Percentiles rank a stretch among this genome's conserved stretches.
These are phyloP conservation scores for Orthonevra nobilis DNA, from an alignment of 2,888 invertebrate genomes.

Conservation along the genomic window DNA sequence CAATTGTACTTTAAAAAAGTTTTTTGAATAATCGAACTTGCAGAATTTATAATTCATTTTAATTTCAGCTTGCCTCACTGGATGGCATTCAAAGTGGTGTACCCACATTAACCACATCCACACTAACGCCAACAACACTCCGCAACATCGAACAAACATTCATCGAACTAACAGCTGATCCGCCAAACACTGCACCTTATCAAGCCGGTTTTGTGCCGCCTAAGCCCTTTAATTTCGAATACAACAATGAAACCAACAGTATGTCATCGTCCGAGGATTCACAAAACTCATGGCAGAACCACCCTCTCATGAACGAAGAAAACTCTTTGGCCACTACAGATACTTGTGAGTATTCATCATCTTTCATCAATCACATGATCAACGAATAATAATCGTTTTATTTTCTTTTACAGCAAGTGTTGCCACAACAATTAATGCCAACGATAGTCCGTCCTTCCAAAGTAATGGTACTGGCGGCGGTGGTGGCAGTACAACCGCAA, in stretches of 20 bases:
- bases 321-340: conserved; percentile 78
- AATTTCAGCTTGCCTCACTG: conserved; percentile 89
- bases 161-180: conserved; percentile 90
- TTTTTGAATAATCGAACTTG: too few relatives aligned
- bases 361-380: too few relatives aligned
- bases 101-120: conserved; percentile 95
- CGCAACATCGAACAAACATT: conserved; percentile 95
- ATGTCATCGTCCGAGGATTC: conserved; percentile 78
- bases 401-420: conserved; percentile 77
- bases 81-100: conserved; percentile 94
- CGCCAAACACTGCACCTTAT: conserved; percentile 87
- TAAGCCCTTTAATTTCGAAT: conserved; percentile 77
- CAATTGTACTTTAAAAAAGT: too few relatives aligned
- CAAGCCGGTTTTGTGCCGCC: conserved; percentile 98
- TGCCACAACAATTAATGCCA: conserved; percentile 74
- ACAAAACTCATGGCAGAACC: conserved; percentile 78
- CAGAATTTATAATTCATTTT: too few relatives aligned
- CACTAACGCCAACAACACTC: conserved; percentile 95
- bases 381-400: conserved; percentile 1
- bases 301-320: conserved; percentile 76
- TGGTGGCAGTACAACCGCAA: conserved; percentile 73
- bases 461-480: conserved; percentile 75
- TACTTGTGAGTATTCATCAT: conserved; percentile 76
- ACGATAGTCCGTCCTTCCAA: conserved; percentile 78
- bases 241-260: conserved; percentile 75